Percentiles rank a stretch among this genome's conserved stretches.
Conservation (phyloP, 2,888 invertebrate species). For the Drosophila monieri region DNA sequence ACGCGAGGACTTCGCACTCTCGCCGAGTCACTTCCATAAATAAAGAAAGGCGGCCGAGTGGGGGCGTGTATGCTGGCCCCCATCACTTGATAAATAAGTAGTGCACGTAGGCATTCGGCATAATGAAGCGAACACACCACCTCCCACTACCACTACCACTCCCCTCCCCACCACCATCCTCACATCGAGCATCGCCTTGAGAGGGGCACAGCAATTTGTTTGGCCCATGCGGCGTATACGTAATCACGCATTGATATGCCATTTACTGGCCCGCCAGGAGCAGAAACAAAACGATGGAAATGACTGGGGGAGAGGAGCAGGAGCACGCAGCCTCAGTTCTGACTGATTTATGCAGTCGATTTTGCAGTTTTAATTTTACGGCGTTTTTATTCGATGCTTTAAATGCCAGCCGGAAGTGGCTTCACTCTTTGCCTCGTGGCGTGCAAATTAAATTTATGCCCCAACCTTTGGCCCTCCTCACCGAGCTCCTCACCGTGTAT, state of each 20-base stretch:
- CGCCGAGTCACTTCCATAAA: slow-evolving; percentile 59
- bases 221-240: slow-evolving; percentile 71
- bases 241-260: slow-evolving; percentile 79
- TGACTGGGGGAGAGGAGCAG: not conserved
- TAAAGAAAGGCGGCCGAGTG: slow-evolving; percentile 46
- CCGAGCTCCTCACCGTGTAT: slow-evolving; percentile 36
- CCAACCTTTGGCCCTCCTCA: slow-evolving; percentile 8
- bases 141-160: no score
- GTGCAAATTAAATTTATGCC: slow-evolving; percentile 53
- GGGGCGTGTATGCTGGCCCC: slow-evolving; percentile 26
- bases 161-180: slow-evolving; percentile 15
- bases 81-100: slow-evolving; percentile 76
- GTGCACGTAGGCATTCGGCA: slow-evolving; percentile 78
- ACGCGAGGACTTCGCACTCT: slow-evolving; percentile 48
- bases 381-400: slow-evolving; percentile 57
- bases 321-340: slow-evolving; percentile 9
- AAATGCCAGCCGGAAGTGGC: slow-evolving; percentile 30
- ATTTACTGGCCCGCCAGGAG: slow-evolving; percentile 56
- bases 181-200: slow-evolving; percentile 23
- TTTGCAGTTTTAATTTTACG: slow-evolving; percentile 69
- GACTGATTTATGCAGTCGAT: slow-evolving; percentile 67
- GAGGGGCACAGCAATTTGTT: slow-evolving; percentile 48
- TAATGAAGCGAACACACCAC: slow-evolving; percentile 66
- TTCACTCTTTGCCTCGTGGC: slow-evolving; percentile 7
- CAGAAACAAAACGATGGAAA: slow-evolving; percentile 11